Evolutionary conservation across 2,797 vertebrate genomes (phyloP), one percentile per base, ranked within the genome.

Genomic region (Buceros bicornis): DNA sequence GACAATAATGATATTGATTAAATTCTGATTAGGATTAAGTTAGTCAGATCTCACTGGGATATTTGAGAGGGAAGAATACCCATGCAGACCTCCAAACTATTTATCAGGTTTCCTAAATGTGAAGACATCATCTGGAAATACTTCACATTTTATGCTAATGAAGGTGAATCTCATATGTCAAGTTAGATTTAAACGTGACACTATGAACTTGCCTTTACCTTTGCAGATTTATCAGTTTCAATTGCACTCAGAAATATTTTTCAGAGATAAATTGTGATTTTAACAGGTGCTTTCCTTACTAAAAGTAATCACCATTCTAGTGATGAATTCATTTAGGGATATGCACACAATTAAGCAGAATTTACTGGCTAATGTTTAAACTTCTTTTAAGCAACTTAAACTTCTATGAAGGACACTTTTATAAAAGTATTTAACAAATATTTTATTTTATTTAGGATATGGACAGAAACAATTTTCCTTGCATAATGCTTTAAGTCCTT

Each of bases 231-330:
- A 56, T 90, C 35, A 45, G 28, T 70, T 76, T 85, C 40, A 43
- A 4, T 76, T 70, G 11, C 29, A 58, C 26, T 83, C 71, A 20
- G 37, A 94, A 78, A 24, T 17, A 37, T 79, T 87, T 76, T 69
- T 85, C 74, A 81, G 65, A 92, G 71, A 87, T 74, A 91, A 88
- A 85, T 21, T 82, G 25, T 33, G 19, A 28, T 73, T 94, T 89
- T 73, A 96, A 65, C 87, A 93, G 64, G 31, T 60, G 31, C 19
- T 54, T 61, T 58, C 66, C 79, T 81, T 47, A 72, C 61, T 95
- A 84, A 93, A 29, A 74, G 58, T 71, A 87, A 84, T 15, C 37
- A 43, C 45, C 84, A 83, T 93, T 89, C 61, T 35, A 31, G 31
- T 64, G 69, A 89, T 64, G 50, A 45, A 77, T 43, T 91, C 67